Percentiles rank a stretch among this genome's conserved stretches.
phyloP scores from a whole-genome alignment of 2,797 vertebrate species.

The Myiotriccus ornatus region DNA sequence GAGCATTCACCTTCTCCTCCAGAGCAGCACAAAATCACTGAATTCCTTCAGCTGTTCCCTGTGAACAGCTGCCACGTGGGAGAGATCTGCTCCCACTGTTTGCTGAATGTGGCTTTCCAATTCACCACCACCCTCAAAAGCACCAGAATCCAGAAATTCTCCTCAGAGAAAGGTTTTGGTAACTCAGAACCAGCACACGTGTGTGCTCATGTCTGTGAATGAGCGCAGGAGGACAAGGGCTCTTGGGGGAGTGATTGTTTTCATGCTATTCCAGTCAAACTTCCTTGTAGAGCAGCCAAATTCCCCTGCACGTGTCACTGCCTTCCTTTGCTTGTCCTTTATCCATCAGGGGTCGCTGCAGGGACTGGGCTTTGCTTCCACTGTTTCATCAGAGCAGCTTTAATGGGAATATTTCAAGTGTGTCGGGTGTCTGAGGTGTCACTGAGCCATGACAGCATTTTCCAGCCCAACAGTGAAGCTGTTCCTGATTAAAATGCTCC shows the following conservation, averaged over 20 bases:
- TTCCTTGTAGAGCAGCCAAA: neutral
- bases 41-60: neutral
- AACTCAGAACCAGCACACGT: neutral
- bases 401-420: neutral
- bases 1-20: neutral
- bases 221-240: neutral
- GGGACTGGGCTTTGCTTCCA: neutral
- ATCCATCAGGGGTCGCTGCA: neutral
- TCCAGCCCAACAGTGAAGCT: neutral
- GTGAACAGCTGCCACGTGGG: neutral
- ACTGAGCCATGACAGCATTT: neutral
- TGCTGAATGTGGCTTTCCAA: neutral
- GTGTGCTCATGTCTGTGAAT: rapidly evolving
- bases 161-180: neutral
- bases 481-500: neutral
- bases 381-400: neutral
- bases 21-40: neutral
- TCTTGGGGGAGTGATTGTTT: neutral
- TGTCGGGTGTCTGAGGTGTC: neutral
- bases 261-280: neutral
- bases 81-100: neutral
- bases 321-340: neutral
- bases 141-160: neutral
- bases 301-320: neutral
- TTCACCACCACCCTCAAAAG: neutral